A percentile compares a stretch with the other conserved stretches of the same genome.
Evolutionary conservation across 23 tunicate genomes (phyloP).

Genomic region (Clavelina lepadiformis): DNA sequence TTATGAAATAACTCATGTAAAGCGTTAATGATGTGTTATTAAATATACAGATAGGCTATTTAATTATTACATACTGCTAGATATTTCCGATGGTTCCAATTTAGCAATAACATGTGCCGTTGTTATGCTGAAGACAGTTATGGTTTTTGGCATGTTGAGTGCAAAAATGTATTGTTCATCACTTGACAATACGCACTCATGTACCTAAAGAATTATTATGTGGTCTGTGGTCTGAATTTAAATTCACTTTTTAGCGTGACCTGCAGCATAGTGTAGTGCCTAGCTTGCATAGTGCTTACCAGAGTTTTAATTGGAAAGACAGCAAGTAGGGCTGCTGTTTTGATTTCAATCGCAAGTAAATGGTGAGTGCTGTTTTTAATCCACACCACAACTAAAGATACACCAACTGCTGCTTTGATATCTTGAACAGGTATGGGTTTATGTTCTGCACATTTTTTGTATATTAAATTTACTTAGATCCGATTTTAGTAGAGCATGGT

Average conservation of each 20-base stretch:
- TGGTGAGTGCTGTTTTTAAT: neutral
- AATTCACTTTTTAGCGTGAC: neutral
- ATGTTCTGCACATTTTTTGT: too few species aligned
- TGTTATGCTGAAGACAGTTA: constrained; percentile 4
- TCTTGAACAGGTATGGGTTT: neutral
- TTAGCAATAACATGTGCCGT: neutral
- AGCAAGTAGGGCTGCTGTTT: constrained; percentile 1
- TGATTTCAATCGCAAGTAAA: constrained; percentile 6
- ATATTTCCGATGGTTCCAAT: neutral
- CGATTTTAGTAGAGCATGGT: too few species aligned
- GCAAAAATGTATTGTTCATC: constrained; percentile 20
- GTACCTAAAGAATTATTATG: constrained; percentile 1
- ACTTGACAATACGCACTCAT: constrained; percentile 5
- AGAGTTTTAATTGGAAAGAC: neutral
- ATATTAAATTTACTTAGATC: too few species aligned
- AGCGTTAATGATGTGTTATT: neutral
- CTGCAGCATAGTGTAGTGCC: neutral
- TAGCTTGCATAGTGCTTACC: constrained; percentile 1
- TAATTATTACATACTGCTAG: too few species aligned
- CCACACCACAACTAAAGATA: constrained; percentile 5
- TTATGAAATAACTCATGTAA: neutral
- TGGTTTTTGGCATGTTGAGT: constrained; percentile 7
- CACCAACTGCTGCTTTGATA: neutral
- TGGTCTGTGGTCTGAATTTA: neutral
- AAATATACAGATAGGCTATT: too few species aligned